phyloP scores from a whole-genome alignment of 1,140 invertebrate species.

The Ceratosolen solmsi region DNA sequence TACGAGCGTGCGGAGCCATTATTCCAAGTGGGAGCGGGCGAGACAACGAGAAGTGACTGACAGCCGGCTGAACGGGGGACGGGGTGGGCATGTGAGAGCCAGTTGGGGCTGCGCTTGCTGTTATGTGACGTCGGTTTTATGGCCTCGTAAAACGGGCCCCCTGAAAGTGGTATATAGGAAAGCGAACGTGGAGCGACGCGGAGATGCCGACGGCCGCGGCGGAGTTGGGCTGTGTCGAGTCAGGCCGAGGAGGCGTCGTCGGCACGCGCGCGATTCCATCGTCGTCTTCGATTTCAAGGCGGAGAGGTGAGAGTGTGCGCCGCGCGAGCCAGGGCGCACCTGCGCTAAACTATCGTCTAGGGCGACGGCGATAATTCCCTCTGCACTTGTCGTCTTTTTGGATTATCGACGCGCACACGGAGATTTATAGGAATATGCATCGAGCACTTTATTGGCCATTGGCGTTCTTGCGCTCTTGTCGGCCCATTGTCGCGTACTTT shows the following conservation, averaged over 20 bases:
- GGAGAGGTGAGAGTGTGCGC: too few relatives aligned
- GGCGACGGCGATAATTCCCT: background rate
- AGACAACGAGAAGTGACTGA: slow-evolving; percentile 38
- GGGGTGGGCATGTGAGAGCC: background rate
- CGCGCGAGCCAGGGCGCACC: background rate
- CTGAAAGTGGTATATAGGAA: slow-evolving; percentile 66
- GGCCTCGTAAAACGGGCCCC: slow-evolving; percentile 70
- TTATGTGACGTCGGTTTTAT: slow-evolving; percentile 70
- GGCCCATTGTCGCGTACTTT: background rate
- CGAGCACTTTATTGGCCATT: background rate
- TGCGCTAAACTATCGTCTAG: background rate
- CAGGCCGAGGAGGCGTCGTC: background rate
- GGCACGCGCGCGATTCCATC: background rate
- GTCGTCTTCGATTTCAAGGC: background rate
- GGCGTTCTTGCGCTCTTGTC: background rate
- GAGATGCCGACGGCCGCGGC: background rate
- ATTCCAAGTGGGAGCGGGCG: slow-evolving; percentile 69
- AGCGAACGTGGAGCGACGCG: slow-evolving; percentile 55
- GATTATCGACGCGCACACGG: background rate
- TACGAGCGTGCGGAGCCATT: slow-evolving; percentile 70
- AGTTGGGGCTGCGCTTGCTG: slow-evolving; percentile 49
- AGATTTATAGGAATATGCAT: background rate
- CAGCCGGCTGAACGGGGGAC: background rate
- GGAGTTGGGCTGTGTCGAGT: background rate
- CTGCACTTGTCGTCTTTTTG: background rate